phyloP scores from a whole-genome alignment of 2,797 vertebrate genomes.

The Rachycentron canadum region DNA sequence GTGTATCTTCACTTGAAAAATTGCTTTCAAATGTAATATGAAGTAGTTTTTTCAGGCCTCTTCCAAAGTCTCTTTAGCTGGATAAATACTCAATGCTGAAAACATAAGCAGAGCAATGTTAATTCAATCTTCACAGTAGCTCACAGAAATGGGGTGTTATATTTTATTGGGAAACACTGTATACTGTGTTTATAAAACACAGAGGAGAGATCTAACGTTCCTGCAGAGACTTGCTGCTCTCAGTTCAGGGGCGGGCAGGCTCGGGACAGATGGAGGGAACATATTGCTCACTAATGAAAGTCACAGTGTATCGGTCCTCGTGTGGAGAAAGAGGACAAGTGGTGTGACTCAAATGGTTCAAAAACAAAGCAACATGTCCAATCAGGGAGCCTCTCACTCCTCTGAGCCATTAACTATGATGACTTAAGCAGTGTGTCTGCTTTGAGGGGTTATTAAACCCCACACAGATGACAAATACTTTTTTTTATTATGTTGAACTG shows the following conservation, averaged over 20 bases:
- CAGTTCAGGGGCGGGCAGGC: constrained; percentile 63
- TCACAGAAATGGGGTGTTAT: constrained; percentile 35
- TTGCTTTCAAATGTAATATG: constrained; percentile 27
- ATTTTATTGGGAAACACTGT: constrained; percentile 48
- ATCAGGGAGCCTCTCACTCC: constrained; percentile 33
- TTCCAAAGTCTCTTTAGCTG: constrained; percentile 5
- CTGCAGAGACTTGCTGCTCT: constrained; percentile 52
- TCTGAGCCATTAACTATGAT: constrained; percentile 17
- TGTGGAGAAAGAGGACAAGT: constrained; percentile 68
- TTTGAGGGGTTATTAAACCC: constrained; percentile 26
- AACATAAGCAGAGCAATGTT: constrained; percentile 33
- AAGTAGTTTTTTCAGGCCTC: background rate
- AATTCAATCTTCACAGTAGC: constrained; percentile 36
- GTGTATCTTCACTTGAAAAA: constrained; percentile 32
- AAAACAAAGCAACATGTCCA: constrained; percentile 67
- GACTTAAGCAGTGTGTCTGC: constrained; percentile 10
- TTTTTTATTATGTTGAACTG: background rate
- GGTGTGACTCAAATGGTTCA: constrained; percentile 60
- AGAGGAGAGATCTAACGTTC: constrained; percentile 49
- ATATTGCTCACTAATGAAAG: constrained; percentile 79
- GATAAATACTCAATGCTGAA: constrained; percentile 26
- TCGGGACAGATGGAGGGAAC: constrained; percentile 79
- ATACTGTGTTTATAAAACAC: constrained; percentile 53
- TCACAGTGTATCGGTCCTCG: constrained; percentile 64
- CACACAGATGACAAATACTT: constrained; percentile 20